Base-by-base conservation (phyloP, 1,140 invertebrate genomes). In the Tetragonula clypearis region DNA sequence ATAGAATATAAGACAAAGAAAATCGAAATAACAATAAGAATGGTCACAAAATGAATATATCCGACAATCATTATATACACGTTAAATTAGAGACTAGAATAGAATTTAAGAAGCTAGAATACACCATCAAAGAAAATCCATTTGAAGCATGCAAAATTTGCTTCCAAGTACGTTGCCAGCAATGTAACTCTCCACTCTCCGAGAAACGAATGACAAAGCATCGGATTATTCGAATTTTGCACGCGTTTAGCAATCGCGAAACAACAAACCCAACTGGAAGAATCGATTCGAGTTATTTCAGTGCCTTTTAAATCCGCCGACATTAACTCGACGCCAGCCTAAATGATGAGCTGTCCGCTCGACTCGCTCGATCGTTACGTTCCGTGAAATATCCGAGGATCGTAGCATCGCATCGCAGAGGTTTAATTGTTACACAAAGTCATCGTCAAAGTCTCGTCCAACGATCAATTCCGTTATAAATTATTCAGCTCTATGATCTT, bases 381-480 rank as follows among this genome's bases (percentile, higher is more conserved):
- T 35, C 14, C 26, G 19, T 21, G 30, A 49, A 60, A 72, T 55
- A 26, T 35, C 23, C 62, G 49, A n/a, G 49, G 53, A 79, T 79
- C 71, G 21, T 62, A 53, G 62, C 65, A 35, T 35, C 17, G 69
- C 58, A 35, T 82, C 12, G 6, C 11, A 26, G 23, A 26, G 58
- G 26, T 23, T 82, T 82, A 72, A 82, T 82, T 74, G 80, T 65
- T 74, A 82, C 56, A 15, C 58, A 74, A 35, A 26, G n/a, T 71
- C 26, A 65, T 82, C 55, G 55, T 74, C 21, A 6, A 60, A 35
- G 35, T 21, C 49, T 74, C 35, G 35, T 8, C 76, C 19, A 5
- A 0, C 17, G 26, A 78, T 41, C 30, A 30, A 78, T 65, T 65
- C 76, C 76, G 60, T 78, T 78, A 78, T 41, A 30, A 65, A 65